Percentiles rank a stretch among this genome's conserved stretches.
phyloP scores from a whole-genome alignment of 2,113 vertebrate genomes.

The Eira barbara region DNA sequence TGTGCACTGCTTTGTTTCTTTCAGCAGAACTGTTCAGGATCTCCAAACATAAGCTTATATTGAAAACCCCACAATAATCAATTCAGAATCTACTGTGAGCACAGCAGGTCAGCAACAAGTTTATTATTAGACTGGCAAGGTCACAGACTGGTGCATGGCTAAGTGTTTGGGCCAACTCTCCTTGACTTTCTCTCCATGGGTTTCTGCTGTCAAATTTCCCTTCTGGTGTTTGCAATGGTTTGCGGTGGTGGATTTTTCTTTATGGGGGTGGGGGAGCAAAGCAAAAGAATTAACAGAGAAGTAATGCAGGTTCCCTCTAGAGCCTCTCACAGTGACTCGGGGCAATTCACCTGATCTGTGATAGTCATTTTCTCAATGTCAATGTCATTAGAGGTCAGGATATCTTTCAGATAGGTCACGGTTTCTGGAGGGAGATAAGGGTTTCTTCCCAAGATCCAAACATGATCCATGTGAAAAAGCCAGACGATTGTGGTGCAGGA shows the following conservation, averaged over 20 bases:
- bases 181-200: not conserved
- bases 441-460: constrained; percentile 90
- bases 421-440: constrained; percentile 86
- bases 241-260: not conserved
- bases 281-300: not conserved
- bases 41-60: not conserved
- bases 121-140: constrained; percentile 56
- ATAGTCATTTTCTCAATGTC: constrained; percentile 86
- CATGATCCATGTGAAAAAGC: constrained; percentile 91
- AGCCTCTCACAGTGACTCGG: constrained; percentile 56
- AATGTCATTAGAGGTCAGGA: constrained; percentile 87
- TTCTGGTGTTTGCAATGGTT: not conserved
- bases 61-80: not conserved
- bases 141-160: not conserved
- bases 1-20: not conserved
- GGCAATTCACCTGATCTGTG: constrained; percentile 89
- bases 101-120: constrained; percentile 41
- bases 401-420: constrained; percentile 82
- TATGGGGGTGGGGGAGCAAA: not conserved
- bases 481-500: constrained; percentile 91
- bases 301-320: not conserved
- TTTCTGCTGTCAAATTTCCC: not conserved
- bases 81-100: constrained; percentile 2
- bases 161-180: not conserved
- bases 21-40: not conserved